Evolutionary conservation across 2,797 vertebrate genomes (phyloP), one percentile per base, ranked within the genome.

Genomic region (Acridotheres tristis): DNA sequence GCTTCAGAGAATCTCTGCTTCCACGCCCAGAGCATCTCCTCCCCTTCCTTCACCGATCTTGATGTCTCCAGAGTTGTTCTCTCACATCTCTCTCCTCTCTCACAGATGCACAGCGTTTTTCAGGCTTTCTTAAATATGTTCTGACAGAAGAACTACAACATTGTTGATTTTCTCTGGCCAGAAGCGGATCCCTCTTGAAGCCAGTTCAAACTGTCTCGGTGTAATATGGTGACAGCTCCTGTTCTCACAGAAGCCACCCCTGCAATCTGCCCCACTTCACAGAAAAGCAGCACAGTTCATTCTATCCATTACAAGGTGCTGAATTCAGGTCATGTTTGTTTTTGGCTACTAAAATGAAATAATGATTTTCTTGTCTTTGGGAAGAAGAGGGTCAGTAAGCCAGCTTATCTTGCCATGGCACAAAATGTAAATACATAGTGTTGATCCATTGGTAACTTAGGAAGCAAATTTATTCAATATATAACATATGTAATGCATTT

Each of bases 401-500:
- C 26, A 73, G 11, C 1, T 11, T 43, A 42, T 40, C 14, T 48
- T 0, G 0, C 7, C 1, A 0, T 43, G 8, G 25, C 11, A 57
- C 8, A 69, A 84, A 83, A 80, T 18, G 9, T 42, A 67, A 67
- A 62, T n/a, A 43, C 29, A 0, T 50, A 20, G 8, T 48, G 36
- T 22, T 13, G 30, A 29, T 30, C 19, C 19, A 9, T 4, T 48
- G 13, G 8, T 62, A 68, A 75, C 2, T 34, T 51, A 73, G 15
- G 16, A 84, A 76, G 54, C 1, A 72, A 76, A 63, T 27, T 10
- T 5, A 42, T 73, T 63, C 22, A 61, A 10, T 45, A 68, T 26
- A 14, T 34, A 82, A 50, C 36, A 16, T 7, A 34, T 14, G 1
- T 12, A 66, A 53, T 27, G 7, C 1, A 16, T 57, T 78, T 61